Evolutionary conservation across 2,113 vertebrate species (phyloP).

Genomic region (Periophthalmus modestus): DNA sequence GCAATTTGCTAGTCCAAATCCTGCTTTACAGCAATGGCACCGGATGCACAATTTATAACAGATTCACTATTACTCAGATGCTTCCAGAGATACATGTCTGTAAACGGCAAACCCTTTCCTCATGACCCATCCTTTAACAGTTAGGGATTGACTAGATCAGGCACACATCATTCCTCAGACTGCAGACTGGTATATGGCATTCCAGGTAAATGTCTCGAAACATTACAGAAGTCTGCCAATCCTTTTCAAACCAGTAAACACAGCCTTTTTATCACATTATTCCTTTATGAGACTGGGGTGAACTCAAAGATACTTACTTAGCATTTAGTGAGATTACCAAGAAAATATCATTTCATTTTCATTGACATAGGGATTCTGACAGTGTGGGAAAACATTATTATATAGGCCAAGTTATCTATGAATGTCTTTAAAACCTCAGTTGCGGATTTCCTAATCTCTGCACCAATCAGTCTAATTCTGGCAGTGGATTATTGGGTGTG

Average conservation of each 20-base stretch:
- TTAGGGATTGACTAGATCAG: too few relatives aligned
- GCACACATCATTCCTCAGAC: too few relatives aligned
- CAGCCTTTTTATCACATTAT: slow-evolving; percentile 1
- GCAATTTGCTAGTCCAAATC: too few relatives aligned
- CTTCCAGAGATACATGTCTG: too few relatives aligned
- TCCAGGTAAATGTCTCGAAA: slow-evolving; percentile 13
- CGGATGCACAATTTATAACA: background rate
- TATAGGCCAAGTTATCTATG: background rate
- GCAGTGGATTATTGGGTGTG: slow-evolving; percentile 82
- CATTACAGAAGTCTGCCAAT: slow-evolving; percentile 17
- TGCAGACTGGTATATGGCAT: background rate
- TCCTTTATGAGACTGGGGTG: background rate
- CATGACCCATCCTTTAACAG: too few relatives aligned
- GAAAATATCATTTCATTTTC: background rate
- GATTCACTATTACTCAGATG: background rate
- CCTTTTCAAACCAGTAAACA: slow-evolving; percentile 16
- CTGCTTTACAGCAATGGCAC: background rate
- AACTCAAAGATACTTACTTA: background rate
- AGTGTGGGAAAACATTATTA: background rate
- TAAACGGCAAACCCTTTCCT: too few relatives aligned
- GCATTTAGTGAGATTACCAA: background rate
- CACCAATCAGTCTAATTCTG: slow-evolving; percentile 72
- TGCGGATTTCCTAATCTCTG: background rate
- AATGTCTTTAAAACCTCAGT: background rate
- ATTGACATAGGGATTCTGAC: slow-evolving; percentile 2